These are phyloP conservation scores for Paracyclopina nana DNA, from an alignment of 1,140 invertebrate genomes.

Conservation along the genomic window DNA sequence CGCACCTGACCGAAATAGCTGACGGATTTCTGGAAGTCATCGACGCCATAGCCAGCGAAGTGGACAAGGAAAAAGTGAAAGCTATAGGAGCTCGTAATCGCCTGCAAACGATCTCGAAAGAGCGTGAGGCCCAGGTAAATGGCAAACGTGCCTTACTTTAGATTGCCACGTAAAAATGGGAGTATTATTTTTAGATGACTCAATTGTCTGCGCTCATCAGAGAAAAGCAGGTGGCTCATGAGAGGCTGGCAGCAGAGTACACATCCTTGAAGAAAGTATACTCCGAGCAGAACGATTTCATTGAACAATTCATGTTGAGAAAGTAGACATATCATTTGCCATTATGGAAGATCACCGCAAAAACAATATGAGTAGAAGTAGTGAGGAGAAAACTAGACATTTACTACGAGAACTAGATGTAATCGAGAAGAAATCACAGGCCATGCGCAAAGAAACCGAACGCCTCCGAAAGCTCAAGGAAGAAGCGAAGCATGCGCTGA, in stretches of 20 bases:
- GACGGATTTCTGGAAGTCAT: conserved; percentile 3
- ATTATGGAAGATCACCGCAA: background rate
- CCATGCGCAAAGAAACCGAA: background rate
- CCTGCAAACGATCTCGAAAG: conserved; percentile 1
- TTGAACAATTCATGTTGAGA: conserved; percentile 14
- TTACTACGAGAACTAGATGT: background rate
- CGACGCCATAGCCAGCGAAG: conserved; percentile 3
- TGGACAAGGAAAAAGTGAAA: background rate
- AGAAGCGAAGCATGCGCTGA: background rate
- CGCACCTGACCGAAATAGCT: background rate
- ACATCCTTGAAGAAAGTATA: conserved; percentile 2
- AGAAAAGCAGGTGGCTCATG: background rate
- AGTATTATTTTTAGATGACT: no score
- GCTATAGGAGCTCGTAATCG: conserved; percentile 7
- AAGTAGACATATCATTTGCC: conserved; percentile 1
- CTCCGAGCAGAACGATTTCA: conserved; percentile 9
- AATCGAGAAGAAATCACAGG: background rate
- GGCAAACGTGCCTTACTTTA: no score
- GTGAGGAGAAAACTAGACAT: background rate
- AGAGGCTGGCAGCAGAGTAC: conserved; percentile 5
- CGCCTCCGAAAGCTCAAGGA: background rate
- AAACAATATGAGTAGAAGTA: background rate
- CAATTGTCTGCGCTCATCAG: conserved; percentile 7
- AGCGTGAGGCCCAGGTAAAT: conserved; percentile 3
- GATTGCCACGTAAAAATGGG: no score